Percentiles rank a stretch among this genome's conserved stretches.
phyloP scores from a whole-genome alignment of 2,888 invertebrate species.

The Drosophila aldrichi region DNA sequence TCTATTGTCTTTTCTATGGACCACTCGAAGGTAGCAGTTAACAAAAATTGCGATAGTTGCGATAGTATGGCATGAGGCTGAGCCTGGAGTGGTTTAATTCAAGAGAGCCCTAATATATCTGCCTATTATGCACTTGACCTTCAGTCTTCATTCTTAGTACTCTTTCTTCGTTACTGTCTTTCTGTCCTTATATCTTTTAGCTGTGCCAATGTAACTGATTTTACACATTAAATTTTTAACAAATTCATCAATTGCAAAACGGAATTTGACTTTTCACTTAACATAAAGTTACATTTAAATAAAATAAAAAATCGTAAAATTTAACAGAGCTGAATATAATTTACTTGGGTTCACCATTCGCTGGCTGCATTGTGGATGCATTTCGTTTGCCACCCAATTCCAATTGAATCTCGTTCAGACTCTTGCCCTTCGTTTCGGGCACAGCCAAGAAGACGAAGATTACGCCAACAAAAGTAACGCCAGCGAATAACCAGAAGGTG shows the following conservation, averaged over 20 bases:
- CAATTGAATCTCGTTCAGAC: constrained; percentile 84
- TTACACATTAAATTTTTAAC: constrained; percentile 54
- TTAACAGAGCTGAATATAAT: constrained; percentile 32
- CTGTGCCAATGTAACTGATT: constrained; percentile 38
- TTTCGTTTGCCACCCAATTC: constrained; percentile 69
- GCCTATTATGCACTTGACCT: constrained; percentile 70
- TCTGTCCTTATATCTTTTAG: constrained; percentile 12
- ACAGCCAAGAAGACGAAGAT: constrained; percentile 89
- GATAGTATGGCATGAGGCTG: constrained; percentile 27
- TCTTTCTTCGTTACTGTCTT: constrained; percentile 19
- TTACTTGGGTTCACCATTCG: constrained; percentile 54
- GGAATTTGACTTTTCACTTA: constrained; percentile 58
- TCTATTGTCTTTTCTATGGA: constrained; percentile 72
- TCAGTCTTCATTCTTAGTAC: constrained; percentile 74
- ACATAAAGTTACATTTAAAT: constrained; percentile 53
- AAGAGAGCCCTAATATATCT: constrained; percentile 38
- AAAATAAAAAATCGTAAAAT: constrained; percentile 40
- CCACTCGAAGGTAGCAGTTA: constrained; percentile 50
- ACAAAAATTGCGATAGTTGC: constrained; percentile 20
- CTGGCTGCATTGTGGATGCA: neutral
- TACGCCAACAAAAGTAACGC: constrained; percentile 88
- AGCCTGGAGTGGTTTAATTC: constrained; percentile 36
- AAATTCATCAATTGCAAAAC: constrained; percentile 54
- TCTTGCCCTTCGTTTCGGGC: constrained; percentile 87
- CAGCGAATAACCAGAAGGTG: constrained; percentile 92